A percentile compares a stretch with the other conserved stretches of the same genome.
Conservation (phyloP, 2,888 invertebrate genomes). For the Serripes groenlandicus region DNA sequence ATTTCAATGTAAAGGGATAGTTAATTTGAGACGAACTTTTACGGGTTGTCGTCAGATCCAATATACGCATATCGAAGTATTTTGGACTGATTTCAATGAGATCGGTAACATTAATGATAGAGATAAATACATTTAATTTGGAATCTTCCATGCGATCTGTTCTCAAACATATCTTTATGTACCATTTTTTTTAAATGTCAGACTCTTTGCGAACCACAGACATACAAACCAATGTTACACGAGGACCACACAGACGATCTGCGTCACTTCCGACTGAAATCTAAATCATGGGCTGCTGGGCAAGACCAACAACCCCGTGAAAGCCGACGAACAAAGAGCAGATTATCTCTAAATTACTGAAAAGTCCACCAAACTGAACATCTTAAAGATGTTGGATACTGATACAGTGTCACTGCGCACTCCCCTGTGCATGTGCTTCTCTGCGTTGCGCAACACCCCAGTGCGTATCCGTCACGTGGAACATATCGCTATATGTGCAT, state of each 20-base stretch:
- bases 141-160: too few species aligned
- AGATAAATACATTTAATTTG: not conserved
- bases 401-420: not conserved
- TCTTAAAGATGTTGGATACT: not conserved
- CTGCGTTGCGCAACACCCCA: not conserved
- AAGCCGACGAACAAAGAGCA: conserved; percentile 1
- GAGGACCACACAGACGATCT: conserved; percentile 13
- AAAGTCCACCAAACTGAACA: not conserved
- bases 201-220: conserved; percentile 16
- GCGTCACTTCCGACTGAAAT: conserved; percentile 19
- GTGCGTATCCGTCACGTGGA: conserved; percentile 3
- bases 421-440: not conserved
- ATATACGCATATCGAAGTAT: too few species aligned
- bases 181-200: not conserved
- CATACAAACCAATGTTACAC: conserved; percentile 18
- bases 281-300: conserved; percentile 13
- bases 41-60: too few species aligned
- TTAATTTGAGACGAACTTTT: too few species aligned
- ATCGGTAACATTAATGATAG: too few species aligned
- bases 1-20: too few species aligned
- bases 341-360: conserved; percentile 3
- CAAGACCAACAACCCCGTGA: conserved; percentile 10
- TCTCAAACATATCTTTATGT: not conserved
- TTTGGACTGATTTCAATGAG: too few species aligned
- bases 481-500: too few species aligned